phyloP scores from a whole-genome alignment of 2,888 invertebrate genomes.

The Nomada lathburiana region DNA sequence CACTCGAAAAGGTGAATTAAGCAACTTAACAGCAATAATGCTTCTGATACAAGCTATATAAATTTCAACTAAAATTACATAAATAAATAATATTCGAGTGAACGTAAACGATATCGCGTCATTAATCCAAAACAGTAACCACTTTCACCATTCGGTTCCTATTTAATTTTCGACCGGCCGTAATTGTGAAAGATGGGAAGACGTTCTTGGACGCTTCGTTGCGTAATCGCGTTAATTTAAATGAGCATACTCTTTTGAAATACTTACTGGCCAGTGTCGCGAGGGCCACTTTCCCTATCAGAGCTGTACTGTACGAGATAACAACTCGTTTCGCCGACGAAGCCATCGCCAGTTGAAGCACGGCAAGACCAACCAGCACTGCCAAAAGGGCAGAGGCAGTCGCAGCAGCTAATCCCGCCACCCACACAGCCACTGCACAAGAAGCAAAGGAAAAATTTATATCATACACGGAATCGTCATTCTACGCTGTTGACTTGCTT shows the following conservation, averaged over 20 bases:
- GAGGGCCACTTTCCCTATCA: slow-evolving; percentile 92
- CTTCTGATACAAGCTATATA: too few relatives aligned
- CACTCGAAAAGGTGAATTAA: not conserved
- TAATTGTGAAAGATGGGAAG: not conserved
- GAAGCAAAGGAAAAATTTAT: slow-evolving; percentile 1
- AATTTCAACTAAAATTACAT: too few relatives aligned
- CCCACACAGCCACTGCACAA: slow-evolving; percentile 90
- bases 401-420: slow-evolving; percentile 93
- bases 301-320: slow-evolving; percentile 91
- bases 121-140: too few relatives aligned
- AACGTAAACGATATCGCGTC: too few relatives aligned
- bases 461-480: not conserved
- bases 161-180: too few relatives aligned
- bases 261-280: slow-evolving; percentile 92
- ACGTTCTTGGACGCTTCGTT: not conserved
- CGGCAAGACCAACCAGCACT: slow-evolving; percentile 91
- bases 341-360: slow-evolving; percentile 94
- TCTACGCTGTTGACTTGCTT: not conserved
- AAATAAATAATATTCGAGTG: too few relatives aligned
- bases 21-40: too few relatives aligned
- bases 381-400: slow-evolving; percentile 90
- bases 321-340: slow-evolving; percentile 93
- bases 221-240: not conserved
- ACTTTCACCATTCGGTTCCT: too few relatives aligned
- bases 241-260: not conserved